These are phyloP conservation scores for Sphyrna mokarran DNA, from an alignment of 2,113 vertebrate species.

Conservation along the genomic window DNA sequence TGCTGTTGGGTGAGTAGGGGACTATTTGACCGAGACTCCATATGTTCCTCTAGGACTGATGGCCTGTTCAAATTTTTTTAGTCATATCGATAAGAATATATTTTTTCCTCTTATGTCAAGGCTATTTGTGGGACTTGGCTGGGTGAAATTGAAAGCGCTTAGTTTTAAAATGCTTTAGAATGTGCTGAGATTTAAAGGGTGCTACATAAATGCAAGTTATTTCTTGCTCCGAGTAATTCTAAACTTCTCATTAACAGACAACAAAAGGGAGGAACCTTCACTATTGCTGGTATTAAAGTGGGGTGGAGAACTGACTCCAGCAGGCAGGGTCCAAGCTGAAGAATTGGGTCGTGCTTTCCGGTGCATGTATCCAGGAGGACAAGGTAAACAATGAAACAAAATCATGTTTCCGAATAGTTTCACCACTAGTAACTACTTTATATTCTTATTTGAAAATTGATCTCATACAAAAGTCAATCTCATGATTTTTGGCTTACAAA, in stretches of 20 bases:
- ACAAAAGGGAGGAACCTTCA: slow-evolving; percentile 72
- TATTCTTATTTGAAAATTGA: not conserved
- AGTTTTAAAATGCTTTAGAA: not conserved
- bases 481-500: not conserved
- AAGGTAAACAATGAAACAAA: slow-evolving; percentile 59
- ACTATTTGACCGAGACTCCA: no score
- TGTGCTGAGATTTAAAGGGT: not conserved
- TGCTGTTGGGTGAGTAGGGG: not conserved
- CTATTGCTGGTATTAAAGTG: slow-evolving; percentile 79
- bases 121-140: not conserved
- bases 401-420: not conserved
- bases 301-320: slow-evolving; percentile 83
- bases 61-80: not conserved
- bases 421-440: not conserved
- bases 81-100: not conserved
- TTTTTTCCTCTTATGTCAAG: not conserved
- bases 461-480: no score
- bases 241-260: slow-evolving; percentile 53
- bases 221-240: not conserved
- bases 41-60: not conserved
- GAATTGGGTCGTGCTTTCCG: slow-evolving; percentile 81
- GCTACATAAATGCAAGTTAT: not conserved
- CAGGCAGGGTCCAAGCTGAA: slow-evolving; percentile 80
- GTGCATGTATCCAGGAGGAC: slow-evolving; percentile 86
- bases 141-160: not conserved